Percentiles rank a stretch among this genome's conserved stretches.
Conservation (phyloP, 2,113 vertebrate species). For the Melospiza melodia region DNA sequence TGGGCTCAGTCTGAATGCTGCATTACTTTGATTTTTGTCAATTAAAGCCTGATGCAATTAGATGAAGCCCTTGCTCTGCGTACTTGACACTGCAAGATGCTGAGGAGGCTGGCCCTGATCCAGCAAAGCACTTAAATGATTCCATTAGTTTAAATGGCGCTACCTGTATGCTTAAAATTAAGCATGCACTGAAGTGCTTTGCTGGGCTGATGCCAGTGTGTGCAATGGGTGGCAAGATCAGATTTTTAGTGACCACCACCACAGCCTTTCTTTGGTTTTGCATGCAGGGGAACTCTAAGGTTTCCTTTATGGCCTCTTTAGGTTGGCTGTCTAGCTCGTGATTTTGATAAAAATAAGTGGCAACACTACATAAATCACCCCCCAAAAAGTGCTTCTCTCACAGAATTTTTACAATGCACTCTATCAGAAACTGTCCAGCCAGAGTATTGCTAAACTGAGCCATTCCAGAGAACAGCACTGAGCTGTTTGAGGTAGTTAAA, state of each 20-base stretch:
- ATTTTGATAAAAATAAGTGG: background rate
- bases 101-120: conserved; percentile 37
- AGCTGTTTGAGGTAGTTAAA: background rate
- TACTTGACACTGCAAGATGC: conserved; percentile 38
- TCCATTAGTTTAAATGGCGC: conserved; percentile 56
- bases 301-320: background rate
- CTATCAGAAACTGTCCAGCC: background rate
- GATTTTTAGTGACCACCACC: background rate
- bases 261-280: background rate
- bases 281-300: background rate
- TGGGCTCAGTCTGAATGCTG: background rate
- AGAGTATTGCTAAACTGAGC: background rate
- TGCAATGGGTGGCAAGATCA: background rate
- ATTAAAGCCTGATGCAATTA: conserved; percentile 55
- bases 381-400: background rate
- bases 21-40: conserved; percentile 39
- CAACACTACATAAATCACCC: background rate
- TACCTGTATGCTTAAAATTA: conserved; percentile 43
- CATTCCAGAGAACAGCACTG: background rate
- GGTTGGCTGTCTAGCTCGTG: background rate
- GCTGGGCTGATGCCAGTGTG: conserved; percentile 35
- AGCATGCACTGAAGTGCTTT: conserved; percentile 46
- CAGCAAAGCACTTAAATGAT: conserved; percentile 52
- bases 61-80: background rate
- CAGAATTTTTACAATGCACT: background rate